Evolutionary conservation across 2,797 vertebrate genomes (phyloP), one percentile per base, ranked within the genome.

Genomic region (Chromobotia macracanthus): DNA sequence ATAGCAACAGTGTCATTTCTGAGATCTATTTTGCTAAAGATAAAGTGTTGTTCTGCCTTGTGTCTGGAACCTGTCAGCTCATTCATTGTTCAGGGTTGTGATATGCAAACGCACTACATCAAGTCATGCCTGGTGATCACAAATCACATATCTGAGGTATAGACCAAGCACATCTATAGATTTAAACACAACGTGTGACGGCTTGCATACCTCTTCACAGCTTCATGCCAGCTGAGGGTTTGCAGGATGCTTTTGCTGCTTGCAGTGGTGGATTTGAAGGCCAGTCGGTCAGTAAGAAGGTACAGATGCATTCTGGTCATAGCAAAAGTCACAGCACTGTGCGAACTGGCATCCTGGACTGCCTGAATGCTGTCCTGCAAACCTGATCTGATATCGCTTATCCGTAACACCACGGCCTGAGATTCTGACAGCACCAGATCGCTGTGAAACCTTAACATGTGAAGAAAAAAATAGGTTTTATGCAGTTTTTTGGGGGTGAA

Each of bases 231-330:
- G 74, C 85, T 87, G 84, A 95, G 89, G 58, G 88, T 91, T 79
- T 90, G 91, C 75, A 96, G 92, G 56, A 87, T 87, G 46, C 82
- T 77, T 85, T 89, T 92, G 88, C 90, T 93, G 76, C 88, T 89
- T 73, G 90, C 89, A 44, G 87, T 75, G 70, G 74, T 60, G 48
- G 87, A 89, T 86, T 93, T 94, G 53, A 95, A 87, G 69, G 93
- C 92, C 84, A 98, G 86, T 67, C 87, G 94, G 87, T 97, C 96
- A 72, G 95, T 95, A 79, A 98, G 88, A 84, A 97, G 83, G 84
- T 96, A 96, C 86, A 97, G 95, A 73, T 89, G 91, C 89, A 98
- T 95, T 82, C 93, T 94, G 38, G 90, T 92, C 77, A 99, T 87
- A 81, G 95, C 94, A 55, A 93, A 88, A 81, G 93, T 94, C 80